phyloP scores from a whole-genome alignment of 2,113 vertebrate species.

The Bagarius yarrelli region DNA sequence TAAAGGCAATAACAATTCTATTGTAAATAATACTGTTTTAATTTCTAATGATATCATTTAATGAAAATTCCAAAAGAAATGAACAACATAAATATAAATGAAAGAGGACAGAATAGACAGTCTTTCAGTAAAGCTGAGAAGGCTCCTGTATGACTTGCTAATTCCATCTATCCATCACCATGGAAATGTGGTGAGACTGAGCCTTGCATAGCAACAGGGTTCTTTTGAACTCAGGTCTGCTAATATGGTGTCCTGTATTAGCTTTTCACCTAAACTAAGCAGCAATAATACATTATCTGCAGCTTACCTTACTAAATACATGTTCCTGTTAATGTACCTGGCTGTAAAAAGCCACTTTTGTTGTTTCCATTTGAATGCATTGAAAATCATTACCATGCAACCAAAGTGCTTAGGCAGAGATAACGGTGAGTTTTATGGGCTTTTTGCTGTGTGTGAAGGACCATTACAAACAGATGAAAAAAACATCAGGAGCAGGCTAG shows the following conservation, averaged over 20 bases:
- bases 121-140: conserved; percentile 40
- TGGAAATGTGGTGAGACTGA: conserved; percentile 59
- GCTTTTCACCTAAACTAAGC: neutral
- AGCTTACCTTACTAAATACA: neutral
- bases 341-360: neutral
- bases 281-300: conserved; percentile 9
- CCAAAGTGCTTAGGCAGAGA: conserved; percentile 58
- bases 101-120: neutral
- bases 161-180: conserved; percentile 58
- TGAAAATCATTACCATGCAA: conserved; percentile 61
- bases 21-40: neutral
- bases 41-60: neutral
- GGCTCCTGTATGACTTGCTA: conserved; percentile 42
- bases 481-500: conserved; percentile 37
- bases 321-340: conserved; percentile 6
- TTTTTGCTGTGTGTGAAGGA: conserved; percentile 62
- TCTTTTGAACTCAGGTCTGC: conserved; percentile 39
- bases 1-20: conserved; percentile 13
- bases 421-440: conserved; percentile 67
- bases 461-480: conserved; percentile 55
- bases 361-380: conserved; percentile 20
- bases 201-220: conserved; percentile 62
- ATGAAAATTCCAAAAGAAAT: conserved; percentile 14
- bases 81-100: conserved; percentile 17
- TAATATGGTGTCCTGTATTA: neutral